Base-by-base conservation (phyloP, 2,113 vertebrate genomes). In the Litocranius walleri region DNA sequence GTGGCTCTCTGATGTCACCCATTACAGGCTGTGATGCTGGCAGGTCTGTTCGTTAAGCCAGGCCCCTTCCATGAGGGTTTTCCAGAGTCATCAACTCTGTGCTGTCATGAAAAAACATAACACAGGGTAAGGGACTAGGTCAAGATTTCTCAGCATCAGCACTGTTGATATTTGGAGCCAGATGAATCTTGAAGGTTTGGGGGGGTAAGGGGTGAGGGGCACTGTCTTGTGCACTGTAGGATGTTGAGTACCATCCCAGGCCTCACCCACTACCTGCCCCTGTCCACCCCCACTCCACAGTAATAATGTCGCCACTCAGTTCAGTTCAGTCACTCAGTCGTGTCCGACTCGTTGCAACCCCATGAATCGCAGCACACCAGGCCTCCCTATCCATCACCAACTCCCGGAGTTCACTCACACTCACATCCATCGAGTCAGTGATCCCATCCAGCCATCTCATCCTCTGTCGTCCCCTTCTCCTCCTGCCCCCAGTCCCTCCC, bases 141-240 rank as follows among this genome's bases (percentile, higher is more conserved):
- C 30, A 14, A 86, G 21, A 10, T 56, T 52, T 27, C 83, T 43
- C 59, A 23, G 1, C 54, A 16, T 86, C 77, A 62, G 43, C 56
- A 6, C 59, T 78, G 1, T 11, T 56, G 78, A 50, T 10, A 19
- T 27, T 43, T 45, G 52, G 5, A 16, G 54, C 25, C 5, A 30
- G 52, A 6, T 59, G 15, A 16, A 64, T 6, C 40, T 40, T 48
- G 81, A 36, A 21, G 56, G 23, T 25, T 45, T 27, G 4, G 4
- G 13, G 8, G 13, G 23, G 80, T 1, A 16, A 17, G 16, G 3
- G 17, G 5, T 4, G 36, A 7, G 13, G 3, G 23, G 3, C 7
- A 6, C 52, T 27, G 19, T 45, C 74, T 8, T 59, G 40, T n/a
- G 19, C 4, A 1, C 13, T 27, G 4, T 33, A 10, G 19, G 36